Percentiles rank a stretch among this genome's conserved stretches.
Evolutionary conservation across 2,113 vertebrate genomes (phyloP).

Genomic region (Meleagris gallopavo): DNA sequence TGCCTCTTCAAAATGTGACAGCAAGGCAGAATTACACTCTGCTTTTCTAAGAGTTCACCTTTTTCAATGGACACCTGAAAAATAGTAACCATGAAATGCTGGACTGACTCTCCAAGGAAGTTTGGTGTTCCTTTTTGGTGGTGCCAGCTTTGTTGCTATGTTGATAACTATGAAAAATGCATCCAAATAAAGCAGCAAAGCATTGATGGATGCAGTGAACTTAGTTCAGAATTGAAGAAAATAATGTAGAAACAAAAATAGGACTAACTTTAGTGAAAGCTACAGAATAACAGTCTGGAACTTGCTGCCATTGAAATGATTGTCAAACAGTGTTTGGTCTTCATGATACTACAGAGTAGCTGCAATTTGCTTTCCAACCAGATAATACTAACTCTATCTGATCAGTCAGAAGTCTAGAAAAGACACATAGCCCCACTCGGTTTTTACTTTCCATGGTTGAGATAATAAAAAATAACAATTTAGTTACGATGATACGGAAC

Average conservation of each 20-base stretch:
- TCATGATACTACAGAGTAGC: neutral
- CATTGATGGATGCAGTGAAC: neutral
- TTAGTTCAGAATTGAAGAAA: neutral
- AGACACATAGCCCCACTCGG: neutral
- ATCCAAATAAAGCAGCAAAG: neutral
- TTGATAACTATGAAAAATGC: neutral
- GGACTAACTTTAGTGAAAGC: neutral
- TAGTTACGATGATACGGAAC: neutral
- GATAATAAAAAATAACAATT: neutral
- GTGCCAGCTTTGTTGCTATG: neutral
- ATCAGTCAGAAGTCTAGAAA: neutral
- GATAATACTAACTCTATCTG: neutral
- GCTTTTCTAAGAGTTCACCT: neutral
- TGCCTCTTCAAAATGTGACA: constrained; percentile 22
- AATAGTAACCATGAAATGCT: neutral
- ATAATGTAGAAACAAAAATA: neutral
- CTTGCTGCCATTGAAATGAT: neutral
- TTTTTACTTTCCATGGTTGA: neutral
- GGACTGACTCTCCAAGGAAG: neutral
- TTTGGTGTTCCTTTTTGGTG: neutral
- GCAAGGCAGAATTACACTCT: constrained; percentile 8
- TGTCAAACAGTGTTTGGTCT: neutral
- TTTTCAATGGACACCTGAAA: neutral
- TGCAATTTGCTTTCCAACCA: neutral
- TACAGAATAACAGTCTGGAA: neutral